Percentiles rank a stretch among this genome's conserved stretches.
Conservation (phyloP, 2,888 invertebrate species). For the Monochamus alternatus region DNA sequence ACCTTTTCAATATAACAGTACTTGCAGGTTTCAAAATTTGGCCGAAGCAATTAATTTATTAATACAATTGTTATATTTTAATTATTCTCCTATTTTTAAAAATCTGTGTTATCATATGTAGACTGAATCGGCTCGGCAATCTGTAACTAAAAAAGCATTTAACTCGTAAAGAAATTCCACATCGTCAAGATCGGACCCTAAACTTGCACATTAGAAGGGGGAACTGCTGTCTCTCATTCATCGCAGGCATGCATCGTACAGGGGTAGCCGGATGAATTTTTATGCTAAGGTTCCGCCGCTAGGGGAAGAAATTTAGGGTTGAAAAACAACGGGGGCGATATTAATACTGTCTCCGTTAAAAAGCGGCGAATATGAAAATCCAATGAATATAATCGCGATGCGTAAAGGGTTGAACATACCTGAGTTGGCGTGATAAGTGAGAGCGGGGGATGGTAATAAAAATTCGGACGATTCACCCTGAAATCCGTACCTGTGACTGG, state of each 20-base stretch:
- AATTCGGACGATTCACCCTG: constrained; percentile 21
- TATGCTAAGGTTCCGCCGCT: constrained; percentile 45
- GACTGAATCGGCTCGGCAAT: not conserved
- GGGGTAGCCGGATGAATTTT: constrained; percentile 49
- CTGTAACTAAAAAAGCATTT: not conserved
- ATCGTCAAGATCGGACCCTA: constrained; percentile 32
- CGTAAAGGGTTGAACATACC: constrained; percentile 49
- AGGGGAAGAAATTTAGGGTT: constrained; percentile 45
- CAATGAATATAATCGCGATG: constrained; percentile 51
- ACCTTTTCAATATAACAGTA: no score
- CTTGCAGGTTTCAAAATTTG: no score
- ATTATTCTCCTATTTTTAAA: no score
- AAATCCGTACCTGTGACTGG: not conserved
- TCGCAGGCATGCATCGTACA: constrained; percentile 45
- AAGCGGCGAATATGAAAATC: constrained; percentile 52
- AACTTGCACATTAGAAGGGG: constrained; percentile 22
- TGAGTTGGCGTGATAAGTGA: constrained; percentile 48
- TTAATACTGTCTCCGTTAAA: constrained; percentile 54
- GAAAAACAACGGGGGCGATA: constrained; percentile 48
- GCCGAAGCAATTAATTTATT: no score
- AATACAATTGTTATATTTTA: no score
- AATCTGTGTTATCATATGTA: no score
- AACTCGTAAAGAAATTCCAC: constrained; percentile 13
- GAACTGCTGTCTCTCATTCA: constrained; percentile 36
- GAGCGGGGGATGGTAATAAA: constrained; percentile 46